These are phyloP conservation scores for Umimayanthus kanabou DNA, from an alignment of 92 coral and sea anemone species.

Conservation along the genomic window DNA sequence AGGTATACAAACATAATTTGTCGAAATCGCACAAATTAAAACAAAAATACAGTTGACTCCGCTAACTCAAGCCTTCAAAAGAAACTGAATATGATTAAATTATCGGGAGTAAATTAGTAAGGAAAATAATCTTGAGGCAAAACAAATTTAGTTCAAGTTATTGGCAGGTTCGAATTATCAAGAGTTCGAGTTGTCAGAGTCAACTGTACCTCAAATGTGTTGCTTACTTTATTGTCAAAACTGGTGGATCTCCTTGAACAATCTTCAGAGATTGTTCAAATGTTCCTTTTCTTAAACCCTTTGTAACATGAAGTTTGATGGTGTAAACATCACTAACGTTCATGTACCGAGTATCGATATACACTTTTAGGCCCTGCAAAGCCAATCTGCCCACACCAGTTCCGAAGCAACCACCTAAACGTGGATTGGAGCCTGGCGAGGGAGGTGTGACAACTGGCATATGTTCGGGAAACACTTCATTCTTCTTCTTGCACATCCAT, in stretches of 20 bases:
- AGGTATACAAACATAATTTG: too few relatives aligned
- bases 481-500: constrained; percentile 74
- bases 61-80: too few relatives aligned
- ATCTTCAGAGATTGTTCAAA: constrained; percentile 55
- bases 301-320: constrained; percentile 53
- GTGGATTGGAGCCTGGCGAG: constrained; percentile 19
- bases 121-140: too few relatives aligned
- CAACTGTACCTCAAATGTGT: neutral
- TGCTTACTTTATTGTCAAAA: constrained; percentile 48
- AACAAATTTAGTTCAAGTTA: too few relatives aligned
- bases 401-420: constrained; percentile 79
- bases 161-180: too few relatives aligned
- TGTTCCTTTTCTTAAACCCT: constrained; percentile 27
- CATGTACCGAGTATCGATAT: constrained; percentile 55
- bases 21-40: too few relatives aligned
- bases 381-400: constrained; percentile 70
- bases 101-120: too few relatives aligned
- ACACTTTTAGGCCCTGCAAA: constrained; percentile 21
- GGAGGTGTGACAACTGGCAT: constrained; percentile 47
- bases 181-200: too few relatives aligned
- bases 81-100: too few relatives aligned
- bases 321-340: constrained; percentile 41
- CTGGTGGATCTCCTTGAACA: constrained; percentile 71
- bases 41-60: too few relatives aligned
- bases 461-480: constrained; percentile 47